Percentiles rank a stretch among this genome's conserved stretches.
phyloP scores from a whole-genome alignment of 2,888 invertebrate species.

The Cantharis rustica region DNA sequence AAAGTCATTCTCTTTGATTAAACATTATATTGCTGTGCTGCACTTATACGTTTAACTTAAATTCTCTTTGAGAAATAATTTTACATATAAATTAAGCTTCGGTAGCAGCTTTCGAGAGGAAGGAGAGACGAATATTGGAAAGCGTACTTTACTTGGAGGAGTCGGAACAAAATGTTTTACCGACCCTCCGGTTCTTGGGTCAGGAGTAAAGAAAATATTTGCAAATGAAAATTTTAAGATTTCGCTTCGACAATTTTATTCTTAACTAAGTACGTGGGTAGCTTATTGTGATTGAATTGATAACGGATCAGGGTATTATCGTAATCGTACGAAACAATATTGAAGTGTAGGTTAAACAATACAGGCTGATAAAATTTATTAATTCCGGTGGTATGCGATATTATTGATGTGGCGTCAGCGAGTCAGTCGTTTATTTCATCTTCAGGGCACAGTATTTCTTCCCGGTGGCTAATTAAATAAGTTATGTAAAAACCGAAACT shows the following conservation, averaged over 20 bases:
- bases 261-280: neutral
- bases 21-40: neutral
- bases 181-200: neutral
- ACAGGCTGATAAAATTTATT: constrained; percentile 14
- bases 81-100: neutral
- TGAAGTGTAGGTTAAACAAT: constrained; percentile 17
- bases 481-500: neutral
- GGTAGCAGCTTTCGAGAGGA: neutral
- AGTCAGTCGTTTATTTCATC: neutral
- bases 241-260: neutral
- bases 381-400: constrained; percentile 11
- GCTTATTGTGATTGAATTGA: neutral
- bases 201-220: neutral
- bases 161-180: neutral
- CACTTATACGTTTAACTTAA: neutral
- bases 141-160: neutral
- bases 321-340: neutral
- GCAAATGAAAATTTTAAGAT: neutral
- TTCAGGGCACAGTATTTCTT: neutral
- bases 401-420: neutral
- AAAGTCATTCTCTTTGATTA: neutral
- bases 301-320: constrained; percentile 1
- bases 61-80: neutral
- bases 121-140: neutral
- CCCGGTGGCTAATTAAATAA: neutral